Evolutionary conservation across 2,888 invertebrate species (phyloP).

Genomic region (Rhingia campestris): DNA sequence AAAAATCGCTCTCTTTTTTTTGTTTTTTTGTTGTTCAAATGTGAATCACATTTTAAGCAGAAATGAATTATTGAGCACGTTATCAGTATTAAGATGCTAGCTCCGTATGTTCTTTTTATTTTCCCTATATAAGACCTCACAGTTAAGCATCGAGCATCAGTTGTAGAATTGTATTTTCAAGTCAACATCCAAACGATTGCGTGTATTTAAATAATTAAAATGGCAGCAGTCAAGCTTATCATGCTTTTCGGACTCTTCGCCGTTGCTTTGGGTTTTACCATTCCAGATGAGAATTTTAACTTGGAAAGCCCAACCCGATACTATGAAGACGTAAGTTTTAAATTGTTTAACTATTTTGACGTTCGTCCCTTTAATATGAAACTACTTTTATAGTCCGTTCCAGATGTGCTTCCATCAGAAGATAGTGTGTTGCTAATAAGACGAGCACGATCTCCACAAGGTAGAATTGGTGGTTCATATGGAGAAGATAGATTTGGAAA

Average conservation of each 20-base stretch:
- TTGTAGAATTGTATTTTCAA: not conserved
- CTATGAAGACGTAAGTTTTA: conserved; percentile 22
- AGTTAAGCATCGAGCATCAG: conserved; percentile 1
- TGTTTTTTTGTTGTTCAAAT: too few species aligned
- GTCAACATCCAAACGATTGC: not conserved
- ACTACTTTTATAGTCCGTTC: not conserved
- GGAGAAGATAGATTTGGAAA: conserved; percentile 3
- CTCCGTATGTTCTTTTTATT: not conserved
- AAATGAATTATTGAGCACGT: too few species aligned
- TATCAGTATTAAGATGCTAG: not conserved
- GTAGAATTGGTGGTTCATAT: not conserved
- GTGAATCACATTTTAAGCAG: too few species aligned
- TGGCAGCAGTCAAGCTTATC: conserved; percentile 21
- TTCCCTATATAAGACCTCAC: not conserved
- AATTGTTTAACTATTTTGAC: not conserved
- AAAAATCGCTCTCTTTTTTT: too few species aligned
- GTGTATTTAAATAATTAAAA: conserved; percentile 1
- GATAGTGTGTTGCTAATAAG: not conserved
- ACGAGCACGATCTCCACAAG: conserved; percentile 29
- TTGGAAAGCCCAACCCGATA: not conserved
- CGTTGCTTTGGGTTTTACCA: conserved; percentile 20
- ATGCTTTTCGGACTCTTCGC: conserved; percentile 33
- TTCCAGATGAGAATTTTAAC: conserved; percentile 18
- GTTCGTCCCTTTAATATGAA: not conserved
- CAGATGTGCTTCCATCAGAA: not conserved